These are phyloP conservation scores for Ormia ochracea DNA, from an alignment of 2,888 invertebrate species.

Conservation along the genomic window DNA sequence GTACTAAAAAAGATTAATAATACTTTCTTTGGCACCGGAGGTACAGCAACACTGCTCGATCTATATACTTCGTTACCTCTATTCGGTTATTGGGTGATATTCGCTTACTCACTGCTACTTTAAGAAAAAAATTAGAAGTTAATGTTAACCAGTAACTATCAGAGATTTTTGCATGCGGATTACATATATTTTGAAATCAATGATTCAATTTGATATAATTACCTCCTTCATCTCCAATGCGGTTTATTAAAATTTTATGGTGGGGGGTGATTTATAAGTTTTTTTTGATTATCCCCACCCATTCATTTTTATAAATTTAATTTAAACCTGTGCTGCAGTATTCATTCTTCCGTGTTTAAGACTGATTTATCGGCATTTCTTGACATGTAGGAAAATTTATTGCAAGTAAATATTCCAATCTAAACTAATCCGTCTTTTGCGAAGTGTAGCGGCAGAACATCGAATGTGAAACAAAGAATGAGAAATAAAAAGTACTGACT, in stretches of 20 bases:
- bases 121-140: too few relatives aligned
- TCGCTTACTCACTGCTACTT: too few relatives aligned
- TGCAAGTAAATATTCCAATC: slow-evolving; percentile 39
- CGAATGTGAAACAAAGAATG: neutral
- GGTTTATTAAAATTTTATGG: neutral
- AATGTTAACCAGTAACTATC: too few relatives aligned
- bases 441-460: slow-evolving; percentile 1
- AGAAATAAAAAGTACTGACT: slow-evolving; percentile 15
- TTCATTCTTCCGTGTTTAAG: slow-evolving; percentile 39
- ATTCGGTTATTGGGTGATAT: too few relatives aligned
- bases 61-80: too few relatives aligned
- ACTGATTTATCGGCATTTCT: slow-evolving; percentile 59
- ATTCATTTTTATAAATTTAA: slow-evolving; percentile 36
- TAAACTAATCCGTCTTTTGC: slow-evolving; percentile 35
- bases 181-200: too few relatives aligned
- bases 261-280: slow-evolving; percentile 2
- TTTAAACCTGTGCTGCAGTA: slow-evolving; percentile 49
- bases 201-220: too few relatives aligned
- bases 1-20: too few relatives aligned
- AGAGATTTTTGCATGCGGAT: too few relatives aligned
- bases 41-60: too few relatives aligned
- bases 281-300: slow-evolving; percentile 15
- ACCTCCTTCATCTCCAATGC: too few relatives aligned
- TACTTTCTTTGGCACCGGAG: too few relatives aligned
- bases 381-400: slow-evolving; percentile 31